Conservation (phyloP, 2,888 invertebrate genomes). For the Amphipyra berbera region DNA sequence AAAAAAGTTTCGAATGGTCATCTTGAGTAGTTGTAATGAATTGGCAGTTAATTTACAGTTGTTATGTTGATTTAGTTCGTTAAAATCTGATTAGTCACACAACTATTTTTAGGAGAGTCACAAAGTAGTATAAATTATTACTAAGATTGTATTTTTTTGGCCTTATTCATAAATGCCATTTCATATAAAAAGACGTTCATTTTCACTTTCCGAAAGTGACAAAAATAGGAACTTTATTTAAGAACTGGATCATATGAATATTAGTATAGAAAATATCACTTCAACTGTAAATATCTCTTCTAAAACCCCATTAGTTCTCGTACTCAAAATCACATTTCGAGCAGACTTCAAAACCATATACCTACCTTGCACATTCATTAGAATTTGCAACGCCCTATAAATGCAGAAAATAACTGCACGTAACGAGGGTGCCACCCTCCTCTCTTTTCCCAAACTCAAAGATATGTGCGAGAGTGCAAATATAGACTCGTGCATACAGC, state of each 20-base stretch:
- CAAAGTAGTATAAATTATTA: constrained; percentile 4
- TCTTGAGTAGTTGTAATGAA: constrained; percentile 39
- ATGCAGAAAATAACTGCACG: constrained; percentile 78
- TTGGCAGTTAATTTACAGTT: constrained; percentile 57
- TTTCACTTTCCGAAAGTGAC: no score
- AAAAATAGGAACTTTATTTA: not conserved
- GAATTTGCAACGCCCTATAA: constrained; percentile 75
- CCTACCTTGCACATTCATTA: constrained; percentile 51
- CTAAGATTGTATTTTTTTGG: no score
- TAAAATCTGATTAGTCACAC: constrained; percentile 42
- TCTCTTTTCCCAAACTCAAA: constrained; percentile 50
- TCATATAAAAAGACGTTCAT: no score
- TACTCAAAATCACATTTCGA: constrained; percentile 15
- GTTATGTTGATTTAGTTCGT: constrained; percentile 46
- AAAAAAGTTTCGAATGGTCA: constrained; percentile 57
- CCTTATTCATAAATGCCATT: no score
- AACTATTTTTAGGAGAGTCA: constrained; percentile 29
- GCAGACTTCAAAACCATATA: constrained; percentile 26
- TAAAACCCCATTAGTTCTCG: constrained; percentile 20
- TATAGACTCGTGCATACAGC: constrained; percentile 37
- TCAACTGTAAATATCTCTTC: not conserved
- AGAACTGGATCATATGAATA: not conserved
- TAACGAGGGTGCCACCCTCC: constrained; percentile 78
- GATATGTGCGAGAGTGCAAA: constrained; percentile 50
- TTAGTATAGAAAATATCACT: not conserved